phyloP scores from a whole-genome alignment of 2,888 invertebrate species.

The Drosophila picticornis region DNA sequence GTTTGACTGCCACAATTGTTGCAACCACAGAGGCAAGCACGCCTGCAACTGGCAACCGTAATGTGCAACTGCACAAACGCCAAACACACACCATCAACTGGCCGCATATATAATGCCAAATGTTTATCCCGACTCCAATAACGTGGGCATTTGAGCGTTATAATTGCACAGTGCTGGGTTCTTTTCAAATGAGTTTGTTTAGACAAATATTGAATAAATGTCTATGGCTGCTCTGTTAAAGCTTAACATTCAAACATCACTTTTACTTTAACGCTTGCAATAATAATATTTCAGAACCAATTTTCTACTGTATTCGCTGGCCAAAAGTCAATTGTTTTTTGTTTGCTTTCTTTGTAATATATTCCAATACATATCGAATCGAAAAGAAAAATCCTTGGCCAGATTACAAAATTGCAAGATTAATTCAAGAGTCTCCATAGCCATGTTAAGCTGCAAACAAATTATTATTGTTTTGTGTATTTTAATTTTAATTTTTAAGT shows the following conservation, averaged over 20 bases:
- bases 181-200: not conserved
- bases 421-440: not conserved
- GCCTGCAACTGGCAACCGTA: slow-evolving; percentile 1
- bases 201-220: slow-evolving; percentile 1
- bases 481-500: not conserved
- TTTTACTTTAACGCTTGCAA: not conserved
- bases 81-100: not conserved
- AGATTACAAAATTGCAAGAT: not conserved
- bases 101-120: not conserved
- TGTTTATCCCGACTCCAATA: not conserved
- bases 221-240: not conserved
- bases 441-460: not conserved
- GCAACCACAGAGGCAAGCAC: slow-evolving; percentile 10
- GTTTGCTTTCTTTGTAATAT: too few relatives aligned
- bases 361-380: not conserved
- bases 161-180: slow-evolving; percentile 1
- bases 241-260: not conserved
- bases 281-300: not conserved
- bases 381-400: too few relatives aligned
- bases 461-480: not conserved
- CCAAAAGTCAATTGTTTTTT: not conserved
- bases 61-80: not conserved
- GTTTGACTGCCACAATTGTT: slow-evolving; percentile 23
- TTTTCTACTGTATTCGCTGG: not conserved
- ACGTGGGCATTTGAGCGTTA: not conserved